A percentile compares a stretch with the other conserved stretches of the same genome.
phyloP scores from a whole-genome alignment of 2,888 invertebrate genomes.

The Dryobota labecula region DNA sequence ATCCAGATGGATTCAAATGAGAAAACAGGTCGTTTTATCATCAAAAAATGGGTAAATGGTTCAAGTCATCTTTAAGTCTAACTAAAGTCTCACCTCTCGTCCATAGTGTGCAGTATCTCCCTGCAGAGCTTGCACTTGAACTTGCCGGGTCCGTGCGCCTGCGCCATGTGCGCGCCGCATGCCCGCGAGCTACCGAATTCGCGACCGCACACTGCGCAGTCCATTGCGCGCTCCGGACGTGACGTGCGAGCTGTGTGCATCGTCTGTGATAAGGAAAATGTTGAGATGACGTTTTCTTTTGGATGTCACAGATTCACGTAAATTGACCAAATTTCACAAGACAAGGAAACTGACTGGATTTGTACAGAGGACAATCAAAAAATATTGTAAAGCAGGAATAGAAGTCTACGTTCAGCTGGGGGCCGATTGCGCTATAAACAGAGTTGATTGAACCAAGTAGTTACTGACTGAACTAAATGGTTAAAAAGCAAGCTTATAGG shows the following conservation, averaged over 20 bases:
- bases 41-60: neutral
- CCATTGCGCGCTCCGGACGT: conserved; percentile 68
- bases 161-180: conserved; percentile 81
- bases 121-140: conserved; percentile 88
- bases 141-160: conserved; percentile 85
- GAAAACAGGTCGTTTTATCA: neutral
- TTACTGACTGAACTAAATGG: neutral
- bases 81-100: conserved; percentile 81
- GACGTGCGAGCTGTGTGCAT: conserved; percentile 70
- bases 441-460: neutral
- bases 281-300: neutral
- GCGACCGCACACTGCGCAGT: conserved; percentile 78
- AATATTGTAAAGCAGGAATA: neutral
- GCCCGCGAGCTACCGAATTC: conserved; percentile 82
- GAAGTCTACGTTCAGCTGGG: neutral
- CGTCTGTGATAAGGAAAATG: conserved; percentile 66
- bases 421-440: neutral
- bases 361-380: neutral
- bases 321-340: neutral
- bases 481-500: neutral
- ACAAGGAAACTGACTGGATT: neutral
- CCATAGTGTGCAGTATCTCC: conserved; percentile 83
- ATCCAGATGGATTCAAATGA: neutral
- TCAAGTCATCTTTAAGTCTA: neutral
- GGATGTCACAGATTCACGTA: too few relatives aligned